Base-by-base conservation (phyloP, 2,797 vertebrate species). In the Merluccius polli region DNA sequence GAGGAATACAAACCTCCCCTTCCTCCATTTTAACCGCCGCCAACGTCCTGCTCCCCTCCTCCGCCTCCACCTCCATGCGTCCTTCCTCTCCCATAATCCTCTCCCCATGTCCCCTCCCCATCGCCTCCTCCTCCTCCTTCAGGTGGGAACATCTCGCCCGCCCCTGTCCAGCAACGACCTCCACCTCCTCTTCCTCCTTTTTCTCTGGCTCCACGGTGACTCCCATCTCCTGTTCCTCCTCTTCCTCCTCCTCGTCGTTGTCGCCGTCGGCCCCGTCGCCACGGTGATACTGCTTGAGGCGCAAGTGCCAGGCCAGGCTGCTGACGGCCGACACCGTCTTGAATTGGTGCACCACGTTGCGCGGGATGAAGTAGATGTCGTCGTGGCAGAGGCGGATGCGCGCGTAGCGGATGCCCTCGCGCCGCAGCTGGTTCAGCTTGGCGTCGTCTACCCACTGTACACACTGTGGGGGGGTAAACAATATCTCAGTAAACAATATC, bases 401-500 rank as follows among this genome's bases (percentile, higher is more conserved):
- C 77, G 98, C 97, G 75, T 99, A 99, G 67, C 97, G 96, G 87
- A 99, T 95, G 74, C 97, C 97, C 92, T 99, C 98, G 38, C 98
- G 95, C 78, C 98, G 93, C 83, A 99, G 92, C 78, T 98, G 98
- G 93, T 99, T 99, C 29, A 99, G 96, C 89, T 99, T 99, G 89
- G 98, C 98, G 67, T 99, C 98, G 10, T 99, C 98, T 80, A 99
- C 96, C 98, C 98, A 99, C 84, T 99, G 97, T 83, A 99, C 97
- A 82, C 97, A 99, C 98, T 98, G 82, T 9, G 0, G 38, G 81
- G 24, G 12, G 72, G 3, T 41, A n/a, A n/a, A n/a, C n/a, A n/a
- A n/a, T n/a, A n/a, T n/a, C n/a, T n/a, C n/a, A n/a, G n/a, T n/a
- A n/a, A n/a, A n/a, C n/a, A 21, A 18, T 48, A 21, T 48, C 44